Base-by-base conservation (phyloP, 2,888 invertebrate genomes). In the Nomada ferruginata region DNA sequence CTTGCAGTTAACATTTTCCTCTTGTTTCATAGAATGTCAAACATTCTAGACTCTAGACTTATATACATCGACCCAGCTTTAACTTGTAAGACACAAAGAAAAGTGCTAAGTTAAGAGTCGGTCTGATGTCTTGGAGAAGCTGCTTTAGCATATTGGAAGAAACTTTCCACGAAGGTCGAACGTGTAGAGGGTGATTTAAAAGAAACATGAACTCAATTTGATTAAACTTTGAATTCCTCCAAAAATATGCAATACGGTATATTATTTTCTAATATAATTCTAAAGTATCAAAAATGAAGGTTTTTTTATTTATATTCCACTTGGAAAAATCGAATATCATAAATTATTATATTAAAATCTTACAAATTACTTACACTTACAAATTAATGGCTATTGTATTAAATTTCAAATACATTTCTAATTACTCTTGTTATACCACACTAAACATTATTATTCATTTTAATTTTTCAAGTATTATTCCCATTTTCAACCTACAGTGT, bases 141-240 rank as follows among this genome's bases (percentile, higher is more conserved):
- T 79, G 53, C 42, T 47, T 64, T 71, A 55, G 60, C 71, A 79
- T 61, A 79, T 79, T 71, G 70, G 50, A 66, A 71, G 20, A 36
- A 71, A 66, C 70, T 70, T 77, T 64, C 65, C 18, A 20, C 53
- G 53, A 79, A 79, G 79, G 71, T 70, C 79, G 10, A 42, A 23
- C 36, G 61, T 26, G 0, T 79, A 70, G 52, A 69, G 26, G 53
- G 7, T 2, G 44, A 36, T 15, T n/a, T 15, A 78, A 70, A 61
- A 65, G 13, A 2, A 20, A 44, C 44, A 44, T 9, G 10, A 44
- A 44, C 44, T 2, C 11, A 44, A 44, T 44, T 9, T 11, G 11
- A 9, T 44, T 44, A 44, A 44, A 11, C 3, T 44, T 44, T 44
- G 11, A 44, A 11, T 44, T 44, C 44, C 11, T 4, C 11, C 26